Percentiles rank a stretch among this genome's conserved stretches.
phyloP scores from a whole-genome alignment of 2,888 invertebrate species.

The Crematogaster levior region DNA sequence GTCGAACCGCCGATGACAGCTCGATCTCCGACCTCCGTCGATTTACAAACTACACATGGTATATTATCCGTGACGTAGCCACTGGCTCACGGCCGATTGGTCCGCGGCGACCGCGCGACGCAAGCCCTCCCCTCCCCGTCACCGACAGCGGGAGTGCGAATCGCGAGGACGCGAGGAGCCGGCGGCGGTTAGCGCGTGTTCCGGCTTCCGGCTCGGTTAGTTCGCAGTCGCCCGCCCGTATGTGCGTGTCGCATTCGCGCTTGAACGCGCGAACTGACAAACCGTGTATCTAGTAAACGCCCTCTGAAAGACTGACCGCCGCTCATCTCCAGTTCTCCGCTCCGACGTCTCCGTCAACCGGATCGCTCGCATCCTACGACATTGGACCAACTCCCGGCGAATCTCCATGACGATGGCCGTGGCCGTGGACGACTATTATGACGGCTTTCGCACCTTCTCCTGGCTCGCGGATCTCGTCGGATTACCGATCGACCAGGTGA shows the following conservation, averaged over 20 bases:
- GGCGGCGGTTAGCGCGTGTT: not conserved
- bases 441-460: constrained; percentile 90
- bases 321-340: too few relatives aligned
- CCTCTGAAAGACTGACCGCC: too few relatives aligned
- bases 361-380: not conserved
- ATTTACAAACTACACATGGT: too few relatives aligned
- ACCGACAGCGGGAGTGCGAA: too few relatives aligned
- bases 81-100: constrained; percentile 16
- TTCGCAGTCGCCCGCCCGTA: not conserved
- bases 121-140: too few relatives aligned
- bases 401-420: constrained; percentile 68
- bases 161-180: too few relatives aligned
- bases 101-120: not conserved
- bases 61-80: not conserved
- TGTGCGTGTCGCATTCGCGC: not conserved
- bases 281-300: too few relatives aligned
- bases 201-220: not conserved
- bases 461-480: constrained; percentile 90
- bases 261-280: not conserved
- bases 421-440: constrained; percentile 86
- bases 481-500: constrained; percentile 93
- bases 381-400: not conserved
- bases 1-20: not conserved
- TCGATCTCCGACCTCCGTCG: not conserved
- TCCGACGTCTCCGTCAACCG: too few relatives aligned